These are phyloP conservation scores for Ciconia boyciana DNA, from an alignment of 2,113 vertebrate species.

Conservation along the genomic window DNA sequence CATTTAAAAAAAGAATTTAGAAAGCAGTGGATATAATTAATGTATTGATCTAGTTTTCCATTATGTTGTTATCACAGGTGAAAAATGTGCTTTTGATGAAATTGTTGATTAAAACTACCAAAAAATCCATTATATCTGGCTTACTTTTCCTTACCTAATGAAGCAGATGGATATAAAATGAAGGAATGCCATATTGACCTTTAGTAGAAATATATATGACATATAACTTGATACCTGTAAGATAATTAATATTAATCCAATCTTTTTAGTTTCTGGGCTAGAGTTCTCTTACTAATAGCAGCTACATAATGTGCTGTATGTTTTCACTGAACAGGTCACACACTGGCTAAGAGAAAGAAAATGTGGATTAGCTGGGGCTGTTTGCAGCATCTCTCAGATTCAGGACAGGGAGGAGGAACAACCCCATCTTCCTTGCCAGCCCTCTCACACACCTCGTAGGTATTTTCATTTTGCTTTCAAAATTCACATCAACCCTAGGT, in stretches of 20 bases:
- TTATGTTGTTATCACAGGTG: constrained; percentile 71
- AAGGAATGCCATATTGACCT: constrained; percentile 51
- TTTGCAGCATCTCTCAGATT: neutral
- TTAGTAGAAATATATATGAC: constrained; percentile 40
- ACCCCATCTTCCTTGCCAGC: neutral
- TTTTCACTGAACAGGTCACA: neutral
- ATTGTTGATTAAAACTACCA: constrained; percentile 72
- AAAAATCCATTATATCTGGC: constrained; percentile 63
- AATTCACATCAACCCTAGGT: neutral
- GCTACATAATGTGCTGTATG: constrained; percentile 13
- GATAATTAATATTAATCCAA: constrained; percentile 64
- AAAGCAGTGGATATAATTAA: constrained; percentile 71
- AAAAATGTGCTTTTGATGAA: constrained; percentile 72
- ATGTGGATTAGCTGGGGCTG: neutral
- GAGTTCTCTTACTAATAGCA: constrained; percentile 44
- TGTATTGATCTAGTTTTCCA: constrained; percentile 72
- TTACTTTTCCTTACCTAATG: constrained; percentile 56
- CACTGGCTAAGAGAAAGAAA: neutral
- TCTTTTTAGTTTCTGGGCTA: constrained; percentile 31
- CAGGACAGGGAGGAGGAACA: neutral
- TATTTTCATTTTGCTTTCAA: neutral
- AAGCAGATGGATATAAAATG: constrained; percentile 54
- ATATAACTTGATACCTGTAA: constrained; percentile 51
- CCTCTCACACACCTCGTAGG: neutral
- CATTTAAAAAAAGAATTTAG: constrained; percentile 61